A percentile compares a stretch with the other conserved stretches of the same genome.
Evolutionary conservation across 1,140 invertebrate genomes (phyloP).

Genomic region (Euura saliciscinereae): DNA sequence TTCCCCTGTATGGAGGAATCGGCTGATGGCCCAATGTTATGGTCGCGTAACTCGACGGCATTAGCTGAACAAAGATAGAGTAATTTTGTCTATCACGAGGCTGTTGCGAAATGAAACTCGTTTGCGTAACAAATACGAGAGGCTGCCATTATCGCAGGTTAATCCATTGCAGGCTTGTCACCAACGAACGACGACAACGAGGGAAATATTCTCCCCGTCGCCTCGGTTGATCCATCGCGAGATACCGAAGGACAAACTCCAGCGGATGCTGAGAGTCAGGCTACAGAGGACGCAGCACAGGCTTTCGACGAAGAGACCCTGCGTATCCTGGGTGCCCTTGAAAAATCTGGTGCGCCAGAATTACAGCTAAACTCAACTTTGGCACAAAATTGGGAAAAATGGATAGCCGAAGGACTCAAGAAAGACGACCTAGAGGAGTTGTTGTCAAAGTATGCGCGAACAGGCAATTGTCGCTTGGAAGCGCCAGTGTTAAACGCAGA

Average conservation of each 20-base stretch:
- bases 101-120: background rate
- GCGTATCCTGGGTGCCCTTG: conserved; percentile 1
- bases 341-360: conserved; percentile 2
- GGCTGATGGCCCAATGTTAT: background rate
- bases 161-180: background rate
- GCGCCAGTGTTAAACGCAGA: no score
- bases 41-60: conserved; percentile 1
- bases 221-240: background rate
- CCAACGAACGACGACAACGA: background rate
- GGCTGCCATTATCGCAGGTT: background rate
- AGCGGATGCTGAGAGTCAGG: background rate
- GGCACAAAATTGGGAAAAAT: conserved; percentile 10
- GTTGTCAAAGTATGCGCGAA: no score
- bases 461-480: no score
- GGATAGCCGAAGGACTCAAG: no score
- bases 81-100: background rate
- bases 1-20: conserved; percentile 8
- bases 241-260: background rate
- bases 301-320: background rate
- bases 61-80: conserved; percentile 1
- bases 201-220: background rate
- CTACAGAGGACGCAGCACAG: background rate
- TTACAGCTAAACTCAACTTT: conserved; percentile 3
- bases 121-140: conserved; percentile 3
- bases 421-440: no score